phyloP scores from a whole-genome alignment of 2,113 vertebrate species.

The Charina bottae region DNA sequence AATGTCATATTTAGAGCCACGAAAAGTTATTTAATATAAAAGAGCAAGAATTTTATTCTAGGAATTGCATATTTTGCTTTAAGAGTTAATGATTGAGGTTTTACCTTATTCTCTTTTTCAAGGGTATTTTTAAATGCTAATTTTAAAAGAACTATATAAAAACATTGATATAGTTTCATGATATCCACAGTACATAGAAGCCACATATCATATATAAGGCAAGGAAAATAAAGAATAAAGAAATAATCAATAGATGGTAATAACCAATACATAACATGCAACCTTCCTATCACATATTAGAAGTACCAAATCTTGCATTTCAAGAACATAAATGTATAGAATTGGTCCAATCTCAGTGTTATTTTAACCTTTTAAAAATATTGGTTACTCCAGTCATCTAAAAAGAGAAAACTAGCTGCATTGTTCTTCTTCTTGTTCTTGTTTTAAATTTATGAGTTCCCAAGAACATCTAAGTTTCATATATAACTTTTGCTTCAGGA shows the following conservation, averaged over 20 bases:
- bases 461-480: not conserved
- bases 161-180: not conserved
- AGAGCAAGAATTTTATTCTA: not conserved
- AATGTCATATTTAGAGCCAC: not conserved
- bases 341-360: not conserved
- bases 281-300: not conserved
- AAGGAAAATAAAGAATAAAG: not conserved
- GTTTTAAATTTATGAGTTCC: not conserved
- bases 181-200: not conserved
- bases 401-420: not conserved
- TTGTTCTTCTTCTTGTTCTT: not conserved
- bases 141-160: not conserved
- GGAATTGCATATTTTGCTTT: not conserved
- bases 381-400: not conserved
- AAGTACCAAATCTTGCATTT: not conserved
- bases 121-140: not conserved
- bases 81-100: not conserved
- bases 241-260: not conserved
- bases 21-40: not conserved
- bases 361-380: not conserved
- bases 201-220: not conserved
- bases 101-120: not conserved
- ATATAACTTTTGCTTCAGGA: constrained; percentile 73
- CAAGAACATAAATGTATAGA: not conserved
- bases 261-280: not conserved